Base-by-base conservation (phyloP, 2,888 invertebrate genomes). In the Ectropis crepuscularia region DNA sequence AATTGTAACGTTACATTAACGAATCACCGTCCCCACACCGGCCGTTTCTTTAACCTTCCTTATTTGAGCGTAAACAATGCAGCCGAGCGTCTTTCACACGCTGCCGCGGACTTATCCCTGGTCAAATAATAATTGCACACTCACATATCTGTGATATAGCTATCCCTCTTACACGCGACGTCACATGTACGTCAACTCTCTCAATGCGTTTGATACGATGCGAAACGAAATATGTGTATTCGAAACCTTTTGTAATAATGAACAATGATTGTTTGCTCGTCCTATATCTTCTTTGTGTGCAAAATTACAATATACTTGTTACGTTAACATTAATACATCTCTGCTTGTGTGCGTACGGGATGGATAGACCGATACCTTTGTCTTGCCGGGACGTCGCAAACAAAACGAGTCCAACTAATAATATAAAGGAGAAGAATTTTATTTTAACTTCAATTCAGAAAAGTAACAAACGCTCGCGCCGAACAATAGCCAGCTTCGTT, bases 261-360 rank as follows among this genome's bases (percentile, higher is more conserved):
- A 91, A 92, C 92, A 92, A 91, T 91, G 90, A 92, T 92, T 92
- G 91, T 92, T 92, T 91, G 92, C 88, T 85, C 89, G 90, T 90
- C 88, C 91, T 87, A 85, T 89, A 88, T 89, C 89, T 87, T 75
- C 87, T 92, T 91, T 92, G 92, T 92, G 91, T 90, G 91, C 90
- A 79, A 92, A 92, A 92, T 92, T 92, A 92, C 92, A 92, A 92
- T 92, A 89, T 89, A 88, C 89, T 92, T 90, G 90, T 90, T 90
- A 92, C 89, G 85, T 88, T 89, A 83, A 80, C 81, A 85, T 90
- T 89, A 89, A 86, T 86, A 81, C 85, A 76, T 78, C 67, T 82
- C 75, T 79, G 77, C 54, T 78, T 89, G 90, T 90, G 90, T 88
- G 90, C 81, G 90, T 89, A 85, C 83, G 86, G 89, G 88, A 88